These are phyloP conservation scores for Epicauta chinensis DNA, from an alignment of 1,140 invertebrate genomes.

Conservation along the genomic window DNA sequence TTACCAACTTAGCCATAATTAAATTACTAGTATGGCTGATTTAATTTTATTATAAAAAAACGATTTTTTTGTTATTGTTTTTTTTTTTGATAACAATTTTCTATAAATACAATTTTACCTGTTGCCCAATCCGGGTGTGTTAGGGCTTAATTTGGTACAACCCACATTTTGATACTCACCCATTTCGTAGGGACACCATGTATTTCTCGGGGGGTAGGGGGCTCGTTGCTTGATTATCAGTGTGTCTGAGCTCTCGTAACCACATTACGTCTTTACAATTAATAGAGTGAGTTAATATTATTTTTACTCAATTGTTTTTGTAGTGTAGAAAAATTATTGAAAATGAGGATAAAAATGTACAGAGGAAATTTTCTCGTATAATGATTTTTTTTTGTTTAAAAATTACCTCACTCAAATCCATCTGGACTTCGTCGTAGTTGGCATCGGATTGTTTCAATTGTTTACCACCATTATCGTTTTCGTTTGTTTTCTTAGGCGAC, in stretches of 20 bases:
- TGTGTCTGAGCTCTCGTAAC: conserved; percentile 28
- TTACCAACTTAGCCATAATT: too few relatives aligned
- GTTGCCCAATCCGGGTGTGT: too few relatives aligned
- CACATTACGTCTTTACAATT: conserved; percentile 39
- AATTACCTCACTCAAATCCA: conserved; percentile 55
- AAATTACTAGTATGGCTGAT: too few relatives aligned
- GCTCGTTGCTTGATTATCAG: conserved; percentile 7
- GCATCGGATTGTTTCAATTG: conserved; percentile 35
- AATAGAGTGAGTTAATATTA: conserved; percentile 43
- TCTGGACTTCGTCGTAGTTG: conserved; percentile 52
- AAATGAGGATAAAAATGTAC: not conserved
- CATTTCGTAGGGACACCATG: not conserved
- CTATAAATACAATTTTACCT: too few relatives aligned
- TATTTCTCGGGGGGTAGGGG: conserved; percentile 1
- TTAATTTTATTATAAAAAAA: too few relatives aligned
- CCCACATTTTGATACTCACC: conserved; percentile 33
- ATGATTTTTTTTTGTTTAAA: conserved; percentile 6
- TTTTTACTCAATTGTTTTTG: conserved; percentile 1
- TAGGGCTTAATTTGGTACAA: too few relatives aligned
- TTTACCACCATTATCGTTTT: not conserved
- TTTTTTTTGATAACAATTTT: too few relatives aligned
- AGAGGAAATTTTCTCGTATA: not conserved
- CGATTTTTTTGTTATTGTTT: too few relatives aligned
- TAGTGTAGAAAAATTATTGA: conserved; percentile 4
- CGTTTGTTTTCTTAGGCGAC: not conserved